phyloP scores from a whole-genome alignment of 2,797 vertebrate species.

The Xenops minutus region DNA sequence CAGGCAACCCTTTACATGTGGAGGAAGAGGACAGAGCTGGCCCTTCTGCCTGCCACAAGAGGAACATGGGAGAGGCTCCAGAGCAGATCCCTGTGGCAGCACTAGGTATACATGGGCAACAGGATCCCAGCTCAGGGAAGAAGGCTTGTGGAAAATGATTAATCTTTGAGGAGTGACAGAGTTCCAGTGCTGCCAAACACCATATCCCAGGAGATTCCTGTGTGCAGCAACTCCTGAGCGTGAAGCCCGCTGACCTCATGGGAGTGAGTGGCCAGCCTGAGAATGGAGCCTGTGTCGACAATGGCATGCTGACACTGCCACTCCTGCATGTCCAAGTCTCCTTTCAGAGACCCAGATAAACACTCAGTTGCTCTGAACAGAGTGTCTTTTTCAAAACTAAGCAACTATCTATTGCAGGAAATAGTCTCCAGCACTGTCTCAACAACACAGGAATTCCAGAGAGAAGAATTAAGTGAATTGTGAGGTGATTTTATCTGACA shows the following conservation, averaged over 20 bases:
- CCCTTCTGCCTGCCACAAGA: background rate
- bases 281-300: accelerated
- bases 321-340: background rate
- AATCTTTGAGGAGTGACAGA: background rate
- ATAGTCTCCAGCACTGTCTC: background rate
- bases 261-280: background rate
- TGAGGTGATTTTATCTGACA: background rate
- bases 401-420: background rate
- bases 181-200: background rate
- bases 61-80: background rate
- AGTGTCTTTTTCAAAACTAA: background rate
- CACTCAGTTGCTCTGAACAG: background rate
- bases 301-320: background rate
- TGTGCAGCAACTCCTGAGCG: background rate
- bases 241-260: background rate
- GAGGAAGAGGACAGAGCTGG: background rate
- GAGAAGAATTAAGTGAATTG: background rate
- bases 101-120: background rate
- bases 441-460: background rate
- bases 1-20: background rate
- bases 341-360: background rate
- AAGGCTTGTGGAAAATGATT: background rate
- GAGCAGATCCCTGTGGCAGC: background rate
- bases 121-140: background rate
- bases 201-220: background rate